Conservation (phyloP, 2,888 invertebrate genomes). For the Schizotus pectinicornis region DNA sequence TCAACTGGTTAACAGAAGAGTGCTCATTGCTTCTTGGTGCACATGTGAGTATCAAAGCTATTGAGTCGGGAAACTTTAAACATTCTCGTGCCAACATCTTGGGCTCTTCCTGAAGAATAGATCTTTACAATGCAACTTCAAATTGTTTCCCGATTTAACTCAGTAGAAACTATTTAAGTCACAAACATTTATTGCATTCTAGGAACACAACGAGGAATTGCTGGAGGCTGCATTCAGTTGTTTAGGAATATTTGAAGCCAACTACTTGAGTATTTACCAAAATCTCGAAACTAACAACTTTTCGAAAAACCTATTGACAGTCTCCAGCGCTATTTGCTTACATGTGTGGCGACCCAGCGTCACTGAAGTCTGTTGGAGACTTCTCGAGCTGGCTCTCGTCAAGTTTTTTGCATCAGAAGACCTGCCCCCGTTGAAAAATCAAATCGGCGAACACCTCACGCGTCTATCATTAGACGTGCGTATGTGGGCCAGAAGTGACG, state of each 20-base stretch:
- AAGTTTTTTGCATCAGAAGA: constrained; percentile 2
- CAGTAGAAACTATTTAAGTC: no score
- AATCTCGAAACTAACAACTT: not conserved
- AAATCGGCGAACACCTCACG: not conserved
- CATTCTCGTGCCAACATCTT: no score
- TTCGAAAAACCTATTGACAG: not conserved
- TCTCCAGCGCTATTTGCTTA: not conserved
- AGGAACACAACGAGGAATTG: not conserved
- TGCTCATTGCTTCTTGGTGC: not conserved
- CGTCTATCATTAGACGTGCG: not conserved
- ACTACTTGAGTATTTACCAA: not conserved
- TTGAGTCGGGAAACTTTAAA: no score
- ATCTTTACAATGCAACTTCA: no score
- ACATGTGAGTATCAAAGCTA: not conserved
- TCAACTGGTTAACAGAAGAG: constrained; percentile 1
- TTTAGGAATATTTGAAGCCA: not conserved
- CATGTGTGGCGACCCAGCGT: not conserved
- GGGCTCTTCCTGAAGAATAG: no score
- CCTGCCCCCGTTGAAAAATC: not conserved
- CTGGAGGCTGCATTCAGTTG: not conserved
- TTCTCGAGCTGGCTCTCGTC: not conserved
- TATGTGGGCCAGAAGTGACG: not conserved
- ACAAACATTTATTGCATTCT: not conserved
- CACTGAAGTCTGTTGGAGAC: not conserved
- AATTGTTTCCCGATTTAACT: no score